phyloP scores from a whole-genome alignment of 2,113 vertebrate genomes.

The Rousettus leschenaultii region DNA sequence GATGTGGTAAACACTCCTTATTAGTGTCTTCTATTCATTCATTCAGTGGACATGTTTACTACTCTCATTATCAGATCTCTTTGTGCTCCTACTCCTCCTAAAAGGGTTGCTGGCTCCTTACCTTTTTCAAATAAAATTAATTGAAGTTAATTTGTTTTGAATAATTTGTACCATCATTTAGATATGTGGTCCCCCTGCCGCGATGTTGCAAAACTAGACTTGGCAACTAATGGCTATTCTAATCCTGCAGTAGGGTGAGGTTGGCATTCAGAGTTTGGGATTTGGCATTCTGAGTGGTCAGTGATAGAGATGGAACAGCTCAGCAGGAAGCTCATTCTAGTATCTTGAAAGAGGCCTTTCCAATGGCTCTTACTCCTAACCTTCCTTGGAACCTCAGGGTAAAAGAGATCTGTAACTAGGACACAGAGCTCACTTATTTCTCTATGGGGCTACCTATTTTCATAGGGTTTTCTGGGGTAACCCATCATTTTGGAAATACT shows the following conservation, averaged over 20 bases:
- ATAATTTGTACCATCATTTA: neutral
- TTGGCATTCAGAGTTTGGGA: neutral
- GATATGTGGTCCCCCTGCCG: neutral
- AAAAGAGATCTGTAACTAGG: neutral
- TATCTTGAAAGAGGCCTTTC: neutral
- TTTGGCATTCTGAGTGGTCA: neutral
- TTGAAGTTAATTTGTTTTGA: conserved; percentile 7
- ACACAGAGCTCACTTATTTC: neutral
- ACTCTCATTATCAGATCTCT: neutral
- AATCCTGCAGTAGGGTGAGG: neutral
- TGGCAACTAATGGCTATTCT: neutral
- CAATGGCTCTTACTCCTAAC: neutral
- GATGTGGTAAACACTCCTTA: neutral
- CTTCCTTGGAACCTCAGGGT: neutral
- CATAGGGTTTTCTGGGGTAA: conserved; percentile 48
- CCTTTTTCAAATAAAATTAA: neutral
- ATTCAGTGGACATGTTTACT: neutral
- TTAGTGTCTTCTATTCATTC: neutral
- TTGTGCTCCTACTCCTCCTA: neutral
- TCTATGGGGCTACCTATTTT: neutral
- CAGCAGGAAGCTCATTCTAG: neutral
- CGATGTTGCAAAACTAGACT: neutral
- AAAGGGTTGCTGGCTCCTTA: conserved; percentile 1
- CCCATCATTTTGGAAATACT: conserved; percentile 28
- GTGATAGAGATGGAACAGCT: neutral